Percentiles rank a stretch among this genome's conserved stretches.
Conservation (phyloP, 35 echinoderm and acorn worm species). For the Apostichopus californicus region DNA sequence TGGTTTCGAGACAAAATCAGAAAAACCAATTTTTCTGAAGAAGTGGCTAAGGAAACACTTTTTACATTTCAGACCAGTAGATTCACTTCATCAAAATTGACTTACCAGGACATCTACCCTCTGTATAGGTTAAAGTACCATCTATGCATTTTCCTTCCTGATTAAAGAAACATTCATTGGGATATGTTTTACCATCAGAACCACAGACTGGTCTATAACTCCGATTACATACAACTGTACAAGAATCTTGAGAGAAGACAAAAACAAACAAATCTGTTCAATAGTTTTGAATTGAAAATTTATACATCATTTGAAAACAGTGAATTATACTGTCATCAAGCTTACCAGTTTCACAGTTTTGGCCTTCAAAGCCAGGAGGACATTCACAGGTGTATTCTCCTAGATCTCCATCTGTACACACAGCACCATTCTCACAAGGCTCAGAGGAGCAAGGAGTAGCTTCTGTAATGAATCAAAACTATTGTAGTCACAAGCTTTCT, state of each 20-base stretch:
- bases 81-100: no score
- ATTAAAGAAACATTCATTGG: not conserved
- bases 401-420: not conserved
- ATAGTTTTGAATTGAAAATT: no score
- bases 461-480: no score
- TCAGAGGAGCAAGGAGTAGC: not conserved
- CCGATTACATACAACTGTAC: not conserved
- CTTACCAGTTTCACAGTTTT: not conserved
- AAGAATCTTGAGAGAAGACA: not conserved
- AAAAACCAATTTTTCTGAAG: no score
- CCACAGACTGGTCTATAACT: conserved; percentile 5
- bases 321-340: no score
- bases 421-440: no score
- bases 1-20: no score
- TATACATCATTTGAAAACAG: no score
- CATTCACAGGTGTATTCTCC: not conserved
- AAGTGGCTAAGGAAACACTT: no score
- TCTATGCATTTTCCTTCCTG: not conserved
- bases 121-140: not conserved
- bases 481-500: no score
- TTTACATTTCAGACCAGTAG: no score
- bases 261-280: not conserved
- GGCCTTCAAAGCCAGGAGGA: not conserved
- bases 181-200: not conserved
- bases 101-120: not conserved